Evolutionary conservation across 2,888 invertebrate genomes (phyloP), one percentile per base, ranked within the genome.

Genomic region (Lasioglossum leucozonium): DNA sequence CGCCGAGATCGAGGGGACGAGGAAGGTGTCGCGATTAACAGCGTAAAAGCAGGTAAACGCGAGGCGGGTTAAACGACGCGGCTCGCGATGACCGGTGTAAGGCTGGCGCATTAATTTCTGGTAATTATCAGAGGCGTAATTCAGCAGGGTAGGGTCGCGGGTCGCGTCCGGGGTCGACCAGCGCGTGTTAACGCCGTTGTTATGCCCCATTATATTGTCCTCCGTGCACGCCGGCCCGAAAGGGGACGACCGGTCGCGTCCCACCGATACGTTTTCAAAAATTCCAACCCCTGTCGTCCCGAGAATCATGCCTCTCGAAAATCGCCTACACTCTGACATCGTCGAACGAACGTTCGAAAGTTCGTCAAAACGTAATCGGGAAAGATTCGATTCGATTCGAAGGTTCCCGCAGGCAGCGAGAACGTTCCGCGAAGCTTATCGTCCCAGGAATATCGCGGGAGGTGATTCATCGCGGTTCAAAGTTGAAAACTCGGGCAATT

Each of bases 161-260:
- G 93, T 94, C 93, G 92, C 90, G 92, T 93, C 93, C 93, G 93
- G 93, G 94, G 92, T 94, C 93, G 93, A 87, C 92, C 93, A 91
- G 91, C 92, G 91, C 94, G 93, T 94, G 94, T 95, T 95, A 95
- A 95, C 94, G 94, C 94, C 94, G 94, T 93, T 94, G 95, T 95
- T 95, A 95, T 94, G 94, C 94, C 94, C 94, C 94, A 94, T 94
- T 95, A 95, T 94, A 93, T 93, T 91, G 93, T 93, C 92, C 93
- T 93, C 91, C 91, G 91, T 89, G 87, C 87, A 84, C 78, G n/a
- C 65, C 62, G 40, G 30, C 75, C 76, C 67, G 72, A 85, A 84
- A 88, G 79, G 87, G 77, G 76, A 85, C 88, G 78, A 82, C 76
- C 81, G 81, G 65, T 69, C 47, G 79, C 74, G 84, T 37, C 73